Base-by-base conservation (phyloP, 2,797 vertebrate genomes). In the Xyrichtys novacula region DNA sequence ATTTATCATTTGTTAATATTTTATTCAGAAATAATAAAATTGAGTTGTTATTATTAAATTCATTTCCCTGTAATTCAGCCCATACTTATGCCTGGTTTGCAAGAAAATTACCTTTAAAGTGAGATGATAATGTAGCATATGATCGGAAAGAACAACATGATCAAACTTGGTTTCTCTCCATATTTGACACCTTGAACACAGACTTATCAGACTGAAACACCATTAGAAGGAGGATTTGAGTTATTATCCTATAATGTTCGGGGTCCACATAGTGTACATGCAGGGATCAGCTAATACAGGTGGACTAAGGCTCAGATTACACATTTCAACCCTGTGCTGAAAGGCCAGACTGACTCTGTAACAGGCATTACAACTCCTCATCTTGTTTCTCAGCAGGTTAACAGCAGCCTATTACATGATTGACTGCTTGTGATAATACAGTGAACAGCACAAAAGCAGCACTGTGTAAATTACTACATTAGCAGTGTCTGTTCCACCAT, bases 351-450 rank as follows among this genome's bases (percentile, higher is more conserved):
- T 34, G 31, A 56, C 26, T 52, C 59, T 47, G 59, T 9, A 32
- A 44, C 59, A 69, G n/a, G 23, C 39, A 44, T 69, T 72, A 65
- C 68, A 79, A 34, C 60, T 58, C 49, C 64, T 76, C 76, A 78
- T 71, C 72, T 65, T 56, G 67, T 56, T 50, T 23, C 81, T 42
- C 73, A 74, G 81, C 77, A 76, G 60, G 78, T 81, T 83, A 84
- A 85, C 79, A 59, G 74, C 76, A 76, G 69, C 77, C 71, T 72
- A 76, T 80, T 81, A 83, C 84, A 80, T 78, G 82, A 83, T 48
- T 85, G 80, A 84, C 73, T 84, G 78, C 71, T 47, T 36, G 12
- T 70, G 82, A 72, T 80, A 67, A 86, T 34, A 38, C 34, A 3
- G 42, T 16, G 46, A 83, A 60, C 32, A 25, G 44, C 49, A 64